Conservation (phyloP, 2,888 invertebrate species). For the Ditula angustiorana region DNA sequence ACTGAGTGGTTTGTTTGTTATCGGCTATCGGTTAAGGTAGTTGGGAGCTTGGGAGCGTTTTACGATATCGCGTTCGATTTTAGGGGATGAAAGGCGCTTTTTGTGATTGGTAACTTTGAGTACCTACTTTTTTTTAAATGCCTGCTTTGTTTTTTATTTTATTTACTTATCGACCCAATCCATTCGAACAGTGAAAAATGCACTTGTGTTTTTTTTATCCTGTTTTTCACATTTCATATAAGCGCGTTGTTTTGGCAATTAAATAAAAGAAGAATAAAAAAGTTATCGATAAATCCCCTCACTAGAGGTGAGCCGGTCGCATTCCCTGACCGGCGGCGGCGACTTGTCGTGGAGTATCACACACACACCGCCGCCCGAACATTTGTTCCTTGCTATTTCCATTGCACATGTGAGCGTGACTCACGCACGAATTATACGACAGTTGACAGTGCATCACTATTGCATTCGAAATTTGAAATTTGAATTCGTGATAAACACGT, state of each 20-base stretch:
- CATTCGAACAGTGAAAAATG: no score
- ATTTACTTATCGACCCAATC: no score
- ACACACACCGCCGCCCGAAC: conserved; percentile 64
- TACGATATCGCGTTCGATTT: conserved; percentile 21
- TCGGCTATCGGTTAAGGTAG: conserved; percentile 30
- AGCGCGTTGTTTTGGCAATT: no score
- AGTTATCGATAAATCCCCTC: conserved; percentile 64
- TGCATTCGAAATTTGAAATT: conserved; percentile 35
- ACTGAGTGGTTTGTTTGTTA: conserved; percentile 27
- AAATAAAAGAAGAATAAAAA: not conserved
- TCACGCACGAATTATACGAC: conserved; percentile 76
- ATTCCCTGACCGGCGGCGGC: conserved; percentile 75
- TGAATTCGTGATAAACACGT: conserved; percentile 3
- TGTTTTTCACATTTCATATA: no score
- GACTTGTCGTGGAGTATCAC: conserved; percentile 72
- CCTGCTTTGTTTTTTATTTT: not conserved
- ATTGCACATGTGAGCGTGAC: conserved; percentile 80
- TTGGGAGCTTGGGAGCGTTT: conserved; percentile 17
- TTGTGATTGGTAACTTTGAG: not conserved
- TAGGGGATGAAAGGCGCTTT: conserved; percentile 36
- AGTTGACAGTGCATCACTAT: conserved; percentile 48
- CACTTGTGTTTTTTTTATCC: no score
- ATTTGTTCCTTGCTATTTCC: conserved; percentile 81
- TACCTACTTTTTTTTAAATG: not conserved
- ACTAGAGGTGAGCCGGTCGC: conserved; percentile 82